These are phyloP conservation scores for Amphiura filiformis DNA, from an alignment of 35 echinoderm and acorn worm genomes.

Conservation along the genomic window DNA sequence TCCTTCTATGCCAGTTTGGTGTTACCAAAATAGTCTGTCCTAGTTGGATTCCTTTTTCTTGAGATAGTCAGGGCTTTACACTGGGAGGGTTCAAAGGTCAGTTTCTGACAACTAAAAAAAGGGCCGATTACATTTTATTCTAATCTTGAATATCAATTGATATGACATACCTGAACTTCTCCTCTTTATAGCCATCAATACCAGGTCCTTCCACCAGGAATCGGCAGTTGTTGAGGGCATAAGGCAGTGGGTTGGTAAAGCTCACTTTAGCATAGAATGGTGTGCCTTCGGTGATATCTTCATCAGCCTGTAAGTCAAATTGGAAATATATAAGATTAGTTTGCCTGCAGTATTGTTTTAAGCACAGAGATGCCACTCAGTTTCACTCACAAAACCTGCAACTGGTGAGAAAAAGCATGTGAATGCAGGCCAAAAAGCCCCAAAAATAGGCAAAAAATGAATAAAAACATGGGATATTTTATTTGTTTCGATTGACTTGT, in stretches of 20 bases:
- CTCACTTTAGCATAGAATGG: conserved; percentile 40
- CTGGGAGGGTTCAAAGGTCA: no score
- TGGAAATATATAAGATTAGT: neutral
- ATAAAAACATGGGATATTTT: no score
- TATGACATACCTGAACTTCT: conserved; percentile 68
- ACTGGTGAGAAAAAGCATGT: neutral
- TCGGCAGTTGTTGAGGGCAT: conserved; percentile 35
- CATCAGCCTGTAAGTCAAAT: conserved; percentile 39
- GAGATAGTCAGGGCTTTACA: no score
- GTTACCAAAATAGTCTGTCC: no score
- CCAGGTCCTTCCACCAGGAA: conserved; percentile 83
- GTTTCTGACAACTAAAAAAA: no score
- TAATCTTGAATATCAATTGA: no score
- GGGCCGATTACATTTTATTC: no score
- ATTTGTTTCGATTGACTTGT: no score
- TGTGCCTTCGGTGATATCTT: conserved; percentile 25
- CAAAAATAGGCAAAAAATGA: neutral
- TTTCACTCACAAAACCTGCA: neutral
- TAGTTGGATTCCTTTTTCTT: no score
- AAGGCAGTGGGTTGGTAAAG: conserved; percentile 79
- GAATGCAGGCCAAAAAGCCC: no score
- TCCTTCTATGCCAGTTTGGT: no score
- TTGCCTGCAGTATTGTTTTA: neutral
- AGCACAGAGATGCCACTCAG: neutral
- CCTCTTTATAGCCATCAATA: conserved; percentile 68